phyloP scores from a whole-genome alignment of 2,797 vertebrate genomes.

The Anguilla pacifica region DNA sequence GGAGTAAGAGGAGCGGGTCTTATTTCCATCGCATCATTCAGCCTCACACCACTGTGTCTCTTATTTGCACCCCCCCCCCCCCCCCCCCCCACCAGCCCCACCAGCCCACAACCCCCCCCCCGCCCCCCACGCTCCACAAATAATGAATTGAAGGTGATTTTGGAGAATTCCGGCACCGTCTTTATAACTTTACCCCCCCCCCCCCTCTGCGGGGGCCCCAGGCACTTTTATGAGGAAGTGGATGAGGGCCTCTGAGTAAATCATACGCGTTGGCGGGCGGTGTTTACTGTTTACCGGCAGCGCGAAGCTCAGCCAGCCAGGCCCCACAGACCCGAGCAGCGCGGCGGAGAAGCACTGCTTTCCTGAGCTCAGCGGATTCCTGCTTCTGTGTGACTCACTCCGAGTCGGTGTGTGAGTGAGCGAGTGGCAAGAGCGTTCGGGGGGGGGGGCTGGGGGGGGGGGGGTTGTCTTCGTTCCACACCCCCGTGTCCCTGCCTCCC shows the following conservation, averaged over 20 bases:
- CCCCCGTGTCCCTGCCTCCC: neutral
- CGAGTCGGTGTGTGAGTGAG: neutral
- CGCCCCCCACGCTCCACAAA: neutral
- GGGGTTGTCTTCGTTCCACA: no score
- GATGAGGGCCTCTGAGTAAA: slow-evolving; percentile 7
- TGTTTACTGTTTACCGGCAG: neutral
- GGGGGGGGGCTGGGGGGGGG: no score
- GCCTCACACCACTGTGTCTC: neutral
- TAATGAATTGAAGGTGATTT: slow-evolving; percentile 7
- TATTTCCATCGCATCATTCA: neutral
- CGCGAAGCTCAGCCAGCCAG: neutral
- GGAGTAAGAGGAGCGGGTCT: neutral
- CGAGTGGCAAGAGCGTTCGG: neutral
- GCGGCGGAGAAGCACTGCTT: neutral
- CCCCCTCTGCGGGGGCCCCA: no score
- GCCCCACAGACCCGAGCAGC: neutral
- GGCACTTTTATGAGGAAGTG: neutral
- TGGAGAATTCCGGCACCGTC: neutral
- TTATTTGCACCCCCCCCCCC: neutral
- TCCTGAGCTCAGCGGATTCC: neutral
- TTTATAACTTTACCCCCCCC: neutral
- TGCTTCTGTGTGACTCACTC: slow-evolving; percentile 14
- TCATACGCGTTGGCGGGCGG: slow-evolving; percentile 16
- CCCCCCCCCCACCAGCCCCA: no score
- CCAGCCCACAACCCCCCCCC: no score